Evolutionary conservation across 2,113 vertebrate genomes (phyloP).

Genomic region (Sinocyclocheilus anophthalmus): DNA sequence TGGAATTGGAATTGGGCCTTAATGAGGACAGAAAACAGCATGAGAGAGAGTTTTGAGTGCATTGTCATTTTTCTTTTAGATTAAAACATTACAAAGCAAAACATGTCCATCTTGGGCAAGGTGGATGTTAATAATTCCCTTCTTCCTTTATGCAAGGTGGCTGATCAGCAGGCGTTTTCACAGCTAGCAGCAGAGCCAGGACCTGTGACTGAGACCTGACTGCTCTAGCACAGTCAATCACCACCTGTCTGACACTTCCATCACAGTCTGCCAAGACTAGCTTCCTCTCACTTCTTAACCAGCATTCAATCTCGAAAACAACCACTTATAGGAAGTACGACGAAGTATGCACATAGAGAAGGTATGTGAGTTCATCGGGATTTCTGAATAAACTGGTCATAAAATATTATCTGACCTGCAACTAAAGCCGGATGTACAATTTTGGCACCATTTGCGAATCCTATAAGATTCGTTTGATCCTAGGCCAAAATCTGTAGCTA

Average conservation of each 20-base stretch:
- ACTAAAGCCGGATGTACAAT: background rate
- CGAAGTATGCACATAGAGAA: background rate
- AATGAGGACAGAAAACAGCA: conserved; percentile 23
- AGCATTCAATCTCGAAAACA: conserved; percentile 9
- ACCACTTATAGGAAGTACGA: background rate
- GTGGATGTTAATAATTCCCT: conserved; percentile 1
- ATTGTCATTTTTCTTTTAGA: background rate
- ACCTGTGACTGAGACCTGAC: conserved; percentile 27
- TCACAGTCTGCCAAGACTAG: conserved; percentile 21
- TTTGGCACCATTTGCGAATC: background rate
- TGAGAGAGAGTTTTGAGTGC: conserved; percentile 1
- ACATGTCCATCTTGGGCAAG: conserved; percentile 1
- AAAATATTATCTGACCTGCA: background rate
- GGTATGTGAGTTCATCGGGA: background rate
- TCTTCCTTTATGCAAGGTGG: conserved; percentile 34
- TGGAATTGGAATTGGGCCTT: no score
- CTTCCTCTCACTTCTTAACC: background rate
- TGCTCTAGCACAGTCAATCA: background rate
- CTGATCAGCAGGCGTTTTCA: conserved; percentile 13
- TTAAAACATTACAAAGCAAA: background rate
- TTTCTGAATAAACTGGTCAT: background rate
- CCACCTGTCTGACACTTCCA: conserved; percentile 34
- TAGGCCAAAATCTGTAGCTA: background rate
- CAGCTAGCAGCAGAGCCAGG: conserved; percentile 2
- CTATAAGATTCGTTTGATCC: background rate